phyloP scores from a whole-genome alignment of 2,888 invertebrate species.

The Hyposoter dolosus region DNA sequence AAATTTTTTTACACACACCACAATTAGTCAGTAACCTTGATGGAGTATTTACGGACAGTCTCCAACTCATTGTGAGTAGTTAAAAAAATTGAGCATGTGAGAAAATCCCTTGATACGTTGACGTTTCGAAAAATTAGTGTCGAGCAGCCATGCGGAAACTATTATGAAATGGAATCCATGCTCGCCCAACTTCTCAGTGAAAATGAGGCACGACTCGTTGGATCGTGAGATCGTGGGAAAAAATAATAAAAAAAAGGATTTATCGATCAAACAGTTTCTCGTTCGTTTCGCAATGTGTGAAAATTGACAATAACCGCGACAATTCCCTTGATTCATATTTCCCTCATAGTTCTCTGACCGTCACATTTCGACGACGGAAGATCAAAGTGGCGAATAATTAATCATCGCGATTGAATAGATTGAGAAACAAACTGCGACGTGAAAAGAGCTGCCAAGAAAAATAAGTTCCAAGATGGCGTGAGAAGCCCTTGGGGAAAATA shows the following conservation, averaged over 20 bases:
- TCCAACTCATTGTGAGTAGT: not conserved
- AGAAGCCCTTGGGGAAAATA: slow-evolving; percentile 27
- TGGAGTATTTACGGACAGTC: not conserved
- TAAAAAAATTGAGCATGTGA: not conserved
- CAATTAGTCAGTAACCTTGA: slow-evolving; percentile 1
- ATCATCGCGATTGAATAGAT: slow-evolving; percentile 29
- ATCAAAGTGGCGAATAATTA: slow-evolving; percentile 7
- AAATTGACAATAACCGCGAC: not conserved
- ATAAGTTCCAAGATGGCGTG: slow-evolving; percentile 28
- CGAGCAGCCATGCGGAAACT: not conserved
- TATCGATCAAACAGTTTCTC: not conserved
- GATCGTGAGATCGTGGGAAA: not conserved
- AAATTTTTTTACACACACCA: not conserved
- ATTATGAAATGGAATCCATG: not conserved
- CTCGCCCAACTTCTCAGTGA: not conserved
- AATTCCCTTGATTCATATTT: not conserved
- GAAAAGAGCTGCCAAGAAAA: slow-evolving; percentile 2
- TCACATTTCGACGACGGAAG: slow-evolving; percentile 10
- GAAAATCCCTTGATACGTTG: not conserved
- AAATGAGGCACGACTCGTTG: not conserved
- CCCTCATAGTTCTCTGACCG: not conserved
- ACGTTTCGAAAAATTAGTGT: not conserved
- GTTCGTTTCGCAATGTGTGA: not conserved
- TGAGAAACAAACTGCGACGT: slow-evolving; percentile 19
- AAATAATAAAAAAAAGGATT: not conserved